These are phyloP conservation scores for Synaphobranchus kaupii DNA, from an alignment of 2,797 vertebrate genomes.

Conservation along the genomic window DNA sequence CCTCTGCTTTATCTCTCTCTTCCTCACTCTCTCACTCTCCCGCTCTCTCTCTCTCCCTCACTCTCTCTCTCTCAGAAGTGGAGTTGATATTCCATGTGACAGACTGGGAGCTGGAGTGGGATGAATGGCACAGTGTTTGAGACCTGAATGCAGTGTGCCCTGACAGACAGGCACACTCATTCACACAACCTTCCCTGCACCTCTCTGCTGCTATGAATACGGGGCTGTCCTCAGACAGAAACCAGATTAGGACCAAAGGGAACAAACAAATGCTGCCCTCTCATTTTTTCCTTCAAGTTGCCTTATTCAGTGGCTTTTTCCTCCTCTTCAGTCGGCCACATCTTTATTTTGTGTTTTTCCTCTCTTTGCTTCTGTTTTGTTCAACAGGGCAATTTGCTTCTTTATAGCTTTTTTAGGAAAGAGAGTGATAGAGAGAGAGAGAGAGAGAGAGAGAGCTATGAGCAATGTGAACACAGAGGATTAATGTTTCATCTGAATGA, in stretches of 20 bases:
- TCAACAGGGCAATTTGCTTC: constrained; percentile 1
- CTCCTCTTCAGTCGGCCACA: constrained; percentile 5
- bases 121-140: constrained; percentile 75
- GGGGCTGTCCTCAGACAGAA: constrained; percentile 40
- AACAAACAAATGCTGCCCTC: constrained; percentile 39
- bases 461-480: constrained; percentile 8
- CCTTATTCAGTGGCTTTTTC: constrained; percentile 21
- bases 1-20: neutral
- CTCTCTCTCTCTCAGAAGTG: constrained; percentile 44
- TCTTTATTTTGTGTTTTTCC: constrained; percentile 2
- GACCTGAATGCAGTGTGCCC: constrained; percentile 63
- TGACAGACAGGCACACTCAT: constrained; percentile 63
- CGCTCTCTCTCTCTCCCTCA: constrained; percentile 29
- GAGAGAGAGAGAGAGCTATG: neutral
- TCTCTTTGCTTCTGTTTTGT: constrained; percentile 8
- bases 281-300: constrained; percentile 18
- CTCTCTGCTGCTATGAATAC: constrained; percentile 52
- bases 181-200: constrained; percentile 59
- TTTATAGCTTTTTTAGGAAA: neutral
- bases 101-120: constrained; percentile 42
- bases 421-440: neutral
- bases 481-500: constrained; percentile 15
- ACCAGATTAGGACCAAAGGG: constrained; percentile 24
- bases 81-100: constrained; percentile 53
- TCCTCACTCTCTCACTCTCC: constrained; percentile 20